Evolutionary conservation across 2,797 vertebrate species (phyloP).

Genomic region (Heterohyrax brucei): DNA sequence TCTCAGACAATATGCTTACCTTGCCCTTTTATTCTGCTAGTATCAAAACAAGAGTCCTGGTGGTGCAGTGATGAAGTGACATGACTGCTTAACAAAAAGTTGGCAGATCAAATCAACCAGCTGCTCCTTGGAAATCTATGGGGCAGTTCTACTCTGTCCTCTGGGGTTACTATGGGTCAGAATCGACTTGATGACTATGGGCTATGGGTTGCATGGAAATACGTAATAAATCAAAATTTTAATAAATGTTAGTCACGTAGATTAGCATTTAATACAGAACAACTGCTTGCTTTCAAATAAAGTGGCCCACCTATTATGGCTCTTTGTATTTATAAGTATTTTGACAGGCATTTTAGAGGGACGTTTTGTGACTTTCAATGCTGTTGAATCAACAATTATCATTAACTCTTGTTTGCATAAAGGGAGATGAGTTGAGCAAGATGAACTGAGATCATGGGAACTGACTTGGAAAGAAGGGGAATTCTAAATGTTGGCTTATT

Average conservation of each 20-base stretch:
- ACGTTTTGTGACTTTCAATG: constrained; percentile 41
- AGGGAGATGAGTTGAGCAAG: constrained; percentile 41
- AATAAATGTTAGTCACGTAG: constrained; percentile 26
- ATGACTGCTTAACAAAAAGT: no score
- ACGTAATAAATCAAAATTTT: not conserved
- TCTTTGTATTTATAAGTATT: constrained; percentile 13
- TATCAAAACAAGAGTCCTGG: not conserved
- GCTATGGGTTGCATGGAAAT: not conserved
- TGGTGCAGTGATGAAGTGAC: no score
- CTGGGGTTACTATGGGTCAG: no score
- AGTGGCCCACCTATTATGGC: not conserved
- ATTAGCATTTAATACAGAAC: constrained; percentile 10
- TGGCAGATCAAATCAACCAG: no score
- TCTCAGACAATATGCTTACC: not conserved
- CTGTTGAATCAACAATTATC: constrained; percentile 44
- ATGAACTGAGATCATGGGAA: constrained; percentile 70
- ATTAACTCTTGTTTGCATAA: constrained; percentile 56
- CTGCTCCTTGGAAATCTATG: no score
- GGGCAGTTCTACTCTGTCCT: no score
- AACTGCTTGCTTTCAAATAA: constrained; percentile 42
- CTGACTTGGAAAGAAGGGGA: constrained; percentile 56
- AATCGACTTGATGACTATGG: no score
- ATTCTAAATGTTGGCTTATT: constrained; percentile 65
- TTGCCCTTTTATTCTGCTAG: constrained; percentile 44
- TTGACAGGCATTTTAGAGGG: not conserved